Conservation (phyloP, 2,888 invertebrate genomes). For the Eupeodes luniger region DNA sequence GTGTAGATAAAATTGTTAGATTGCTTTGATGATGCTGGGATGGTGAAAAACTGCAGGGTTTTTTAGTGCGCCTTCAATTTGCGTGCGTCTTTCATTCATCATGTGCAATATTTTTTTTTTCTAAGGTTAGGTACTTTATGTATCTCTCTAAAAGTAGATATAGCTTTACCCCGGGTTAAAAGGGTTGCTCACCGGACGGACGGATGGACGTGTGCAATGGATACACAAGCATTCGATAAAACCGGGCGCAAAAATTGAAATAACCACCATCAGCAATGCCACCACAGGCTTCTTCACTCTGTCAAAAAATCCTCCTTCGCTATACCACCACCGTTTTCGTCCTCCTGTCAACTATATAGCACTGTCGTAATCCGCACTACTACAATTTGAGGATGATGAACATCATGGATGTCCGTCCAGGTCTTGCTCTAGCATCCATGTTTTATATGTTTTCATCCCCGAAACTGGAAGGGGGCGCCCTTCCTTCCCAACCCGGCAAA, state of each 20-base stretch:
- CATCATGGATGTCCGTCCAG: conserved; percentile 40
- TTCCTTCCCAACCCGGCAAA: background rate
- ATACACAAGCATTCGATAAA: conserved; percentile 70
- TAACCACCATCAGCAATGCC: conserved; percentile 45
- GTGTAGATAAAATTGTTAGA: background rate
- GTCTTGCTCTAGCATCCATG: conserved; percentile 4
- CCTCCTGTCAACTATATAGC: background rate
- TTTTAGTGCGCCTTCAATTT: conserved; percentile 42
- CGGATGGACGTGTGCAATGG: conserved; percentile 52
- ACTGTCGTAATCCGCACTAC: conserved; percentile 47
- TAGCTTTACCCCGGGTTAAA: conserved; percentile 64
- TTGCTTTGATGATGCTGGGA: conserved; percentile 64
- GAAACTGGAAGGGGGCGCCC: background rate
- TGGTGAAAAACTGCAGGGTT: conserved; percentile 54
- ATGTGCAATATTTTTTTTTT: conserved; percentile 10
- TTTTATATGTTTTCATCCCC: conserved; percentile 22
- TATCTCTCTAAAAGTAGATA: background rate
- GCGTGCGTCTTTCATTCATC: conserved; percentile 56
- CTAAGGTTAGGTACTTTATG: background rate
- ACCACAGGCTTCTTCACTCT: conserved; percentile 14
- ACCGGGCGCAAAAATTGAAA: conserved; percentile 71
- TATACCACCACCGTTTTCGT: background rate
- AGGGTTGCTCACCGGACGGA: conserved; percentile 72
- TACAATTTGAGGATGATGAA: conserved; percentile 50
- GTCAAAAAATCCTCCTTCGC: conserved; percentile 7